Evolutionary conservation across 1,140 invertebrate species (phyloP).

Genomic region (Planococcus citri): DNA sequence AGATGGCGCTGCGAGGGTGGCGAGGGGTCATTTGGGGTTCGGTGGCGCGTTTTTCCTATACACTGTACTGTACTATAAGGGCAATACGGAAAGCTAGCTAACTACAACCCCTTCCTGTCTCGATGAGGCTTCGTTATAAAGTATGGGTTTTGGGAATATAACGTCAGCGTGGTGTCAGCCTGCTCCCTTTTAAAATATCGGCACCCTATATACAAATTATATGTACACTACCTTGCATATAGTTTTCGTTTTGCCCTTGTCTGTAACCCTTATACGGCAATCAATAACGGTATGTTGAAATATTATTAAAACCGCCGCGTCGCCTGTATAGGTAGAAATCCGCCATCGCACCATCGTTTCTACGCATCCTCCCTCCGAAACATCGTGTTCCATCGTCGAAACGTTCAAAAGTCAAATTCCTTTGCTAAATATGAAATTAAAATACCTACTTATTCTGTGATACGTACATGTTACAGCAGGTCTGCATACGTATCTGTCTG

Average conservation of each 20-base stretch:
- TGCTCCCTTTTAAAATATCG: conserved; percentile 1
- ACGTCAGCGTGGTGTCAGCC: conserved; percentile 1
- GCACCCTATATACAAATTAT: conserved; percentile 15
- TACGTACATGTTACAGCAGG: no score
- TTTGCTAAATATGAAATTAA: no score
- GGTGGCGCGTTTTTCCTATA: neutral
- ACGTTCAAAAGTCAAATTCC: no score
- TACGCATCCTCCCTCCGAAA: no score
- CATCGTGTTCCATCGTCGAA: no score
- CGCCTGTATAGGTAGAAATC: conserved; percentile 3
- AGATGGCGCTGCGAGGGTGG: neutral
- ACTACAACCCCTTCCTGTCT: conserved; percentile 14
- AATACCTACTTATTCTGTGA: no score
- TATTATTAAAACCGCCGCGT: conserved; percentile 5
- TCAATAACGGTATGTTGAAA: conserved; percentile 8
- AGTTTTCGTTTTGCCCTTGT: conserved; percentile 3
- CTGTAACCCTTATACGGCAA: neutral
- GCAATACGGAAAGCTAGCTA: neutral
- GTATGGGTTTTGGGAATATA: conserved; percentile 1
- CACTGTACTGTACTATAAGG: no score
- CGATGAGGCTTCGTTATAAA: conserved; percentile 10
- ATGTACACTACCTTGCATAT: neutral
- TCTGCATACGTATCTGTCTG: no score
- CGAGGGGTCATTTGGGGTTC: conserved; percentile 3
- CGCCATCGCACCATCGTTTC: no score